Evolutionary conservation across 1,140 invertebrate species (phyloP), one percentile per base, ranked within the genome.

Genomic region (Papilio aristodemus): DNA sequence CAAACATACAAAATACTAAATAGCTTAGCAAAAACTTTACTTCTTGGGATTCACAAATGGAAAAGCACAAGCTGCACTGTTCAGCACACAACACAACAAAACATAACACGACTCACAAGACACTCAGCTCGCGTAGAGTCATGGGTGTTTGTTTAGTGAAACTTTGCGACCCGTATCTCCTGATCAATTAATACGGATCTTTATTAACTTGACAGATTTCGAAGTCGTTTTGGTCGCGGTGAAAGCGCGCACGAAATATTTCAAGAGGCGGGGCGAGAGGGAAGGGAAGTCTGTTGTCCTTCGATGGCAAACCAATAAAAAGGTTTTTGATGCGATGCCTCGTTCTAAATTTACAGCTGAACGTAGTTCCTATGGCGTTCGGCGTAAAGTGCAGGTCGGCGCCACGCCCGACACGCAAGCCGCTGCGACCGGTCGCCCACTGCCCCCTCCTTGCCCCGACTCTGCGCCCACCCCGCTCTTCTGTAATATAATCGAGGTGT

Each of bases 301-400:
- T 83, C 76, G 81, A 70, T 76, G 58, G 68, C 67, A 69, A 64
- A 74, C 76, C 74, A 81, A 81, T 84, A 83, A 85, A 85, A 84
- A 83, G 81, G 78, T 78, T 82, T 83, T 80, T 77, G 78, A 78
- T 77, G 81, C 70, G 71, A 70, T 57, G 14, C 59, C 62, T 59
- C 64, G 54, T 32, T 68, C 17, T 8, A 43, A 64, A 62, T n/a
- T 64, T 59, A 50, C 64, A 69, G 17, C 10, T 19, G 3, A 69
- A 75, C 72, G 60, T 69, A 62, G 62, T 43, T 43, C 63, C 73
- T 54, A 37, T 79, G 63, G 36, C 46, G 58, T 59, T 27, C 10
- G 41, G 41, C 60, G 38, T 50, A 82, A 74, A 75, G 75, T 70
- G 66, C 67, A 68, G 46, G 46, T 70, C 71, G 69, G 68, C 66